These are phyloP conservation scores for Lordiphosa stackelbergi DNA, from an alignment of 1,140 invertebrate species.

Conservation along the genomic window DNA sequence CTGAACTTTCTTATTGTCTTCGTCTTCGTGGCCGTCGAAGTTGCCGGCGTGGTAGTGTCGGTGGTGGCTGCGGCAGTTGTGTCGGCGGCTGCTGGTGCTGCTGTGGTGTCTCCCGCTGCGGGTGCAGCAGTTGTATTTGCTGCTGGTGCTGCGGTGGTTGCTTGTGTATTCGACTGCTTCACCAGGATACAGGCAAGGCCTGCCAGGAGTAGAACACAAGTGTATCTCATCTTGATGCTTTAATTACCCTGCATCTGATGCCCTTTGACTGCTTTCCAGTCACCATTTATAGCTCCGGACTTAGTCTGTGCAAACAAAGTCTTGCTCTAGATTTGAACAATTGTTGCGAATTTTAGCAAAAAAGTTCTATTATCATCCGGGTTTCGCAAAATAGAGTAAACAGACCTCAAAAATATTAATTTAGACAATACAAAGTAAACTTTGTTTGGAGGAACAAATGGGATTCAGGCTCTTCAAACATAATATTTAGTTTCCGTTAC, in stretches of 20 bases:
- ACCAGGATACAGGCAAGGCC: background rate
- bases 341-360: slow-evolving; percentile 6
- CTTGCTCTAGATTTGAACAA: background rate
- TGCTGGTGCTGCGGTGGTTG: background rate
- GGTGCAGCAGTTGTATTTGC: background rate
- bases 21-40: no score
- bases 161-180: background rate
- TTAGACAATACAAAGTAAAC: no score
- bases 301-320: background rate
- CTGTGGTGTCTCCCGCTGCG: background rate
- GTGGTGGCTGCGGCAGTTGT: no score
- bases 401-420: no score
- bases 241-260: background rate
- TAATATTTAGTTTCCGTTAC: no score
- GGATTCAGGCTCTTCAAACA: no score
- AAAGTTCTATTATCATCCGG: slow-evolving; percentile 1
- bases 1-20: no score
- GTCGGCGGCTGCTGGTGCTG: no score
- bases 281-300: background rate
- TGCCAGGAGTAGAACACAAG: slow-evolving; percentile 4
- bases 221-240: slow-evolving; percentile 6
- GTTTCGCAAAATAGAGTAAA: slow-evolving; percentile 1
- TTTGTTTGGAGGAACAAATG: no score
- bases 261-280: background rate
- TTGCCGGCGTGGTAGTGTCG: no score